Base-by-base conservation (phyloP, 2,797 vertebrate species). In the Enteromius thamalakanensis region DNA sequence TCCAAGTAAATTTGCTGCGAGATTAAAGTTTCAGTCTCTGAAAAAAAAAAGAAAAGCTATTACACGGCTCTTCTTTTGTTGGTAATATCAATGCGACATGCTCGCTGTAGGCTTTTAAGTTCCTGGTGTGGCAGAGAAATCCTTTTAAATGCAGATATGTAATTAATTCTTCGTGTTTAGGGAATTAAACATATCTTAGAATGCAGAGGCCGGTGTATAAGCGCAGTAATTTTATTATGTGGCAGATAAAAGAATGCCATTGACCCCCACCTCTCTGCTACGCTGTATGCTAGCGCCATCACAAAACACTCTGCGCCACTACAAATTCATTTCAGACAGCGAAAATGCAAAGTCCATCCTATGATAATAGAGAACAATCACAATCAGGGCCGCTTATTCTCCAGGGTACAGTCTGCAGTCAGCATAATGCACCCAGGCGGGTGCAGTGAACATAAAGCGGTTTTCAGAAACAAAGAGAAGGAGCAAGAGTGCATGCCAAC, bases 121-220 rank as follows among this genome's bases (percentile, higher is more conserved):
- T 90, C 77, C 62, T 53, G 34, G 37, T 67, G 76, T 78, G 85
- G 69, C 79, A 32, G 47, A 90, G 85, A 83, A 92, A 92, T n/a
- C 92, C 90, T 94, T 95, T 95, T 82, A 93, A 89, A 94, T 95
- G 93, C 87, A 95, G 93, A 94, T 96, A 89, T 91, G 84, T 94
- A 94, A 96, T 96, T 95, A 95, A 92, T 92, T 94, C 91, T 94
- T 92, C 92, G 89, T 93, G 93, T 94, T 94, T 90, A 90, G 89
- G 88, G 92, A 94, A 95, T 93, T 93, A 94, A 93, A 92, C 90
- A 93, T 90, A 91, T 91, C 88, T 89, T 86, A 86, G 86, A 93
- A 89, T 92, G 92, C 92, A 91, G 91, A 84, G 87, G 4, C n/a
- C 9, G 29, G 80, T 65, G 89, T 84, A 72, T 83, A 85, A 88